These are phyloP conservation scores for Trachops cirrhosus DNA, from an alignment of 2,797 vertebrate species.

Conservation along the genomic window DNA sequence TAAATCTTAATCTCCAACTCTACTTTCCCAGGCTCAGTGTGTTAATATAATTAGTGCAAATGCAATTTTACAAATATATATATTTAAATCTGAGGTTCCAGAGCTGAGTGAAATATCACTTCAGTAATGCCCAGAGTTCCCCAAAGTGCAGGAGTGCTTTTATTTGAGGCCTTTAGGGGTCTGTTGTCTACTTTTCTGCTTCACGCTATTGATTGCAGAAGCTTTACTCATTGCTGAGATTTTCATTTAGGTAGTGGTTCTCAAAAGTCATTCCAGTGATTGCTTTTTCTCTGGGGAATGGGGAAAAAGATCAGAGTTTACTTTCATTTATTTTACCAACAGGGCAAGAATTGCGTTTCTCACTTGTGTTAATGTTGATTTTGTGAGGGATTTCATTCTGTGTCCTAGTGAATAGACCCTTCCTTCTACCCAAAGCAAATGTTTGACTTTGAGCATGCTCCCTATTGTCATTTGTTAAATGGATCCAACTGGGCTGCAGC, in stretches of 20 bases:
- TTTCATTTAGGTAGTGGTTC: background rate
- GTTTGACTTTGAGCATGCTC: background rate
- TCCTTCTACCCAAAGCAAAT: background rate
- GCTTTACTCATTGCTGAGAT: background rate
- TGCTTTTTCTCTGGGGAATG: background rate
- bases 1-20: background rate
- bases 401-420: background rate
- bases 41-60: background rate
- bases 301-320: background rate
- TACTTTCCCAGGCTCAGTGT: background rate
- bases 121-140: background rate
- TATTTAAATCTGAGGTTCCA: slow-evolving; percentile 10
- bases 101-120: background rate
- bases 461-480: background rate
- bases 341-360: background rate
- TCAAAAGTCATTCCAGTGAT: background rate
- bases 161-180: background rate
- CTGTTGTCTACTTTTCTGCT: background rate
- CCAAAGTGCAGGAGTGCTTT: background rate
- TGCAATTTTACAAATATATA: background rate
- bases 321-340: background rate
- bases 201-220: background rate
- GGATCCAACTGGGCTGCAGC: background rate
- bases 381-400: background rate
- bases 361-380: background rate